These are phyloP conservation scores for Lophotis ruficrista DNA, from an alignment of 2,113 vertebrate species.

Conservation along the genomic window DNA sequence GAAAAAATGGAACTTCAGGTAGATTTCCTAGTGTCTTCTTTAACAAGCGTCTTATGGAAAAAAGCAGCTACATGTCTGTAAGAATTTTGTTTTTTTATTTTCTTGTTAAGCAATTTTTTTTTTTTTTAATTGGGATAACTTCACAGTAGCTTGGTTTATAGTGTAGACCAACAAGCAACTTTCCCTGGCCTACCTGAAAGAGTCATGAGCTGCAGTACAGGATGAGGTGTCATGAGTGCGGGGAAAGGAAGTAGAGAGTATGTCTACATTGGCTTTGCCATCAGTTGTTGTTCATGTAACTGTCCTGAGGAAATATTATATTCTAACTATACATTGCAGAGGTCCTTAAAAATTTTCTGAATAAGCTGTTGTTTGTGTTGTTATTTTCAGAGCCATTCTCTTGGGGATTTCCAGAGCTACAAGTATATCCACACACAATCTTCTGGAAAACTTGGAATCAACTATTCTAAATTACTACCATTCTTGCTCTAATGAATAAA, in stretches of 20 bases:
- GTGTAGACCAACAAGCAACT: not conserved
- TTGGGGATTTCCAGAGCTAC: not conserved
- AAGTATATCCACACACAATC: not conserved
- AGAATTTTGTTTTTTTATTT: not conserved
- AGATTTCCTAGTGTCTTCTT: not conserved
- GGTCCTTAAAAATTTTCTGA: not conserved
- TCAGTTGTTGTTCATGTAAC: not conserved
- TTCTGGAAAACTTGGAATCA: not conserved
- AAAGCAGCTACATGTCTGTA: not conserved
- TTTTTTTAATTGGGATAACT: not conserved
- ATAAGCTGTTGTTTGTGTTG: not conserved
- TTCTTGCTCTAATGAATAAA: not conserved
- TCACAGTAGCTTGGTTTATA: not conserved
- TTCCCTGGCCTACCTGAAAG: not conserved
- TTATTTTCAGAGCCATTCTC: not conserved
- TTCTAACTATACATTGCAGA: not conserved
- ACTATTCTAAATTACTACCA: not conserved
- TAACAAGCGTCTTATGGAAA: not conserved
- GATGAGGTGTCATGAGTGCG: not conserved
- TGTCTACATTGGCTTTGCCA: rapidly evolving
- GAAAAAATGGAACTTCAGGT: not conserved
- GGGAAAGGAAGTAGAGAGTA: not conserved
- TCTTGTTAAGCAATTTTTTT: not conserved
- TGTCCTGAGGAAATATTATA: not conserved
- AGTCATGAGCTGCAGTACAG: not conserved